phyloP scores from a whole-genome alignment of 2,113 vertebrate species.

The Alethe diademata region DNA sequence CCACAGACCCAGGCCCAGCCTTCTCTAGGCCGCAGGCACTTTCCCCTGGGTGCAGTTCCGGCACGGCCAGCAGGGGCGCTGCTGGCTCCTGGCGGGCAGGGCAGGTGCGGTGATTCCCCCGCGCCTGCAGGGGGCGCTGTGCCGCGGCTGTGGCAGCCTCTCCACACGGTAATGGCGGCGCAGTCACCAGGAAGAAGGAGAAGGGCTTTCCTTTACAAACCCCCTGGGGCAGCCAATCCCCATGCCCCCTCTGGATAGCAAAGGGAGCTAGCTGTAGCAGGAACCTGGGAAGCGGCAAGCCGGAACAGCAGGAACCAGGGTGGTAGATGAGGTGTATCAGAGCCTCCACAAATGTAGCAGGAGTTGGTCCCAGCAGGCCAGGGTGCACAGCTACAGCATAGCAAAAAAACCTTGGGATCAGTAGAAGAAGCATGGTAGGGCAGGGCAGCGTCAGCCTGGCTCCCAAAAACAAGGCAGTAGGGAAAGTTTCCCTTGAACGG shows the following conservation, averaged over 20 bases:
- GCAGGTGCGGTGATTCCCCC: neutral
- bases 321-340: neutral
- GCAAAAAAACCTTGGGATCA: too few species aligned
- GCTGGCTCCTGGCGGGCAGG: neutral
- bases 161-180: fast-evolving
- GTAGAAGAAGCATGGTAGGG: fast-evolving
- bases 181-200: neutral
- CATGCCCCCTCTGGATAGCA: neutral
- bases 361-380: neutral
- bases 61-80: neutral
- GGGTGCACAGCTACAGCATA: neutral
- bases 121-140: neutral
- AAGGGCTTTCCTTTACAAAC: neutral
- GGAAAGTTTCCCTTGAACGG: neutral
- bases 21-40: fast-evolving
- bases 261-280: neutral
- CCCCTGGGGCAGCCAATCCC: fast-evolving
- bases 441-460: fast-evolving
- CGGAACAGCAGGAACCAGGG: fast-evolving
- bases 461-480: fast-evolving
- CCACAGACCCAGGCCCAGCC: neutral
- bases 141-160: fast-evolving
- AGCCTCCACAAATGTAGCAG: neutral
- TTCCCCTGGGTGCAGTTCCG: neutral
- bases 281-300: neutral